Percentiles rank a stretch among this genome's conserved stretches.
Conservation (phyloP, 2,888 invertebrate species). For the Celastrina argiolus region DNA sequence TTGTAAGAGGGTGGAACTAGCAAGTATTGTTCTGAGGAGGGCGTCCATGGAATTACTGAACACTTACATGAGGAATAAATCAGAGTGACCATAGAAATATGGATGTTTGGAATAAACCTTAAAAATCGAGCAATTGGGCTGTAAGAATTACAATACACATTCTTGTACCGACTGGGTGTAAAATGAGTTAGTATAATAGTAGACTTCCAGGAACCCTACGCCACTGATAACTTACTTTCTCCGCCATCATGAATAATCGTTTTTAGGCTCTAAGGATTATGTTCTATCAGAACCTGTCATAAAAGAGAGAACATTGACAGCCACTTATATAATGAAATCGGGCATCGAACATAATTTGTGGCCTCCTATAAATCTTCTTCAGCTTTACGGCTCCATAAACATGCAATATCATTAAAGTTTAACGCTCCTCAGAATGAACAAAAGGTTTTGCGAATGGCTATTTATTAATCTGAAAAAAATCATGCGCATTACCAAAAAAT, state of each 20-base stretch:
- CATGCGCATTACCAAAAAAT: no score
- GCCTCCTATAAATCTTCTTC: constrained; percentile 60
- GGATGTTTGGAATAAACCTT: no score
- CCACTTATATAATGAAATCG: constrained; percentile 28
- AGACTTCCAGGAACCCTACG: no score
- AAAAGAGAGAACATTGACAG: neutral
- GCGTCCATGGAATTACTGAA: neutral
- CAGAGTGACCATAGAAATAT: neutral
- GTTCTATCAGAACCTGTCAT: neutral
- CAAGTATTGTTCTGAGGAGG: neutral
- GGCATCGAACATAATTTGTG: constrained; percentile 55
- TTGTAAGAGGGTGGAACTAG: neutral
- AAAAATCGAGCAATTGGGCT: no score
- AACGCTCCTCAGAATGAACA: constrained; percentile 29
- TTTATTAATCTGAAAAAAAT: neutral
- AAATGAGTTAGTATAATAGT: no score
- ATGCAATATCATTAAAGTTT: constrained; percentile 63
- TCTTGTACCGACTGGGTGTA: no score
- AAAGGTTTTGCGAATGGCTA: neutral
- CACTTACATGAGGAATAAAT: neutral
- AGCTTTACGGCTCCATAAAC: constrained; percentile 68
- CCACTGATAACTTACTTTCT: no score
- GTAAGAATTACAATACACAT: no score
- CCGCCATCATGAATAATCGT: neutral
- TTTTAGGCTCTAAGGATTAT: neutral